Percentiles rank a stretch among this genome's conserved stretches.
Evolutionary conservation across 2,113 vertebrate species (phyloP).

Genomic region (Hippocampus abdominalis): DNA sequence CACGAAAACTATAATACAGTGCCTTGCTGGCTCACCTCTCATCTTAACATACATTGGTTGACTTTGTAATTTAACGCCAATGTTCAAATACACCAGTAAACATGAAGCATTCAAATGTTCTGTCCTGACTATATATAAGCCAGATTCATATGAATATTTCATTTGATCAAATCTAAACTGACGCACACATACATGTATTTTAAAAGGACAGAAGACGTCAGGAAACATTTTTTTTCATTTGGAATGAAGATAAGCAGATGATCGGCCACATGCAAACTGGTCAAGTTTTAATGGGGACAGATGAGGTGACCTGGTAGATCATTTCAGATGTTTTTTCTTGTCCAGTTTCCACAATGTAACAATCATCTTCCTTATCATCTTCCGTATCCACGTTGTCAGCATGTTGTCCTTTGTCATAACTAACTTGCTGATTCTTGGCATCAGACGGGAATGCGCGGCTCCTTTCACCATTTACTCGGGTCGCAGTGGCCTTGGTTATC

Average conservation of each 20-base stretch:
- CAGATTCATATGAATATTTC: constrained; percentile 12
- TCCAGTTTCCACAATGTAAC: constrained; percentile 62
- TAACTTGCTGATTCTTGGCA: constrained; percentile 18
- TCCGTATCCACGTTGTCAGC: constrained; percentile 1
- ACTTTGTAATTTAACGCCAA: constrained; percentile 11
- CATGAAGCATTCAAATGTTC: neutral
- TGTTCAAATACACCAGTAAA: neutral
- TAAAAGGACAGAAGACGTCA: constrained; percentile 13
- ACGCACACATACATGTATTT: neutral
- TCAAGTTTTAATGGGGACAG: constrained; percentile 61
- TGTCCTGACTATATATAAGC: constrained; percentile 9
- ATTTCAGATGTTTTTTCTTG: constrained; percentile 58
- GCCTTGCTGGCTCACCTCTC: constrained; percentile 10
- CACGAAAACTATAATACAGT: constrained; percentile 17
- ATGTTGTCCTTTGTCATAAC: constrained; percentile 22
- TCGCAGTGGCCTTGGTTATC: neutral
- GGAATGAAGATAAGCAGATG: constrained; percentile 6
- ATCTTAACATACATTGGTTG: neutral
- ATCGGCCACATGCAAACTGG: constrained; percentile 23
- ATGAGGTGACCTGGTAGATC: constrained; percentile 62
- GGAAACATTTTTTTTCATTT: constrained; percentile 13
- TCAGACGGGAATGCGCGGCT: constrained; percentile 12
- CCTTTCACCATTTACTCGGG: constrained; percentile 39
- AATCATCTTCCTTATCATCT: constrained; percentile 52
- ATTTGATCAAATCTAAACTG: constrained; percentile 7